A percentile compares a stretch with the other conserved stretches of the same genome.
phyloP scores from a whole-genome alignment of 2,888 invertebrate species.

The Tachina fera region DNA sequence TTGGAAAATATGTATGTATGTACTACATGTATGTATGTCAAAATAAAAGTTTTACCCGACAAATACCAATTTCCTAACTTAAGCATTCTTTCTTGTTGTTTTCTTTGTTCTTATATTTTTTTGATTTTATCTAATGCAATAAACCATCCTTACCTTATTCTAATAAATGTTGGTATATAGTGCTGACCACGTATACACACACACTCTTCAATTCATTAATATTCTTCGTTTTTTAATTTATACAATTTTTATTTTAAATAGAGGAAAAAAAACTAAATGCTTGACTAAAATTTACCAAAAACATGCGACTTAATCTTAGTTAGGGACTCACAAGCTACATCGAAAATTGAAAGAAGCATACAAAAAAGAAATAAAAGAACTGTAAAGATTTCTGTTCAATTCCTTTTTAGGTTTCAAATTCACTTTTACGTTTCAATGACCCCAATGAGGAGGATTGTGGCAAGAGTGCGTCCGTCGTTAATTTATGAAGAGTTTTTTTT shows the following conservation, averaged over 20 bases:
- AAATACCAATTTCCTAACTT: no score
- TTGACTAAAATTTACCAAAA: constrained; percentile 7
- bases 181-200: not conserved
- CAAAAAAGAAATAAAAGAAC: not conserved
- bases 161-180: not conserved
- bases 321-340: not conserved
- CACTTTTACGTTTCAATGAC: constrained; percentile 44
- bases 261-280: not conserved
- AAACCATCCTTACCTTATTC: not conserved
- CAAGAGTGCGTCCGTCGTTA: not conserved
- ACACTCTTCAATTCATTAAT: not conserved
- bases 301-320: constrained; percentile 5
- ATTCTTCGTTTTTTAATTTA: not conserved
- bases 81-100: no score
- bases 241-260: not conserved
- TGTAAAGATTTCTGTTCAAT: constrained; percentile 27
- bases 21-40: no score
- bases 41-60: no score
- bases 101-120: no score
- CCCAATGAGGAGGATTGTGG: constrained; percentile 11
- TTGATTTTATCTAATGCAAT: no score
- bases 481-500: not conserved
- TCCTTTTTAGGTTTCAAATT: constrained; percentile 33
- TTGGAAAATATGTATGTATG: no score
- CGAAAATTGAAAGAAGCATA: not conserved